Evolutionary conservation across 2,888 invertebrate genomes (phyloP), one percentile per base, ranked within the genome.

Genomic region (Eupithecia pulchellata): DNA sequence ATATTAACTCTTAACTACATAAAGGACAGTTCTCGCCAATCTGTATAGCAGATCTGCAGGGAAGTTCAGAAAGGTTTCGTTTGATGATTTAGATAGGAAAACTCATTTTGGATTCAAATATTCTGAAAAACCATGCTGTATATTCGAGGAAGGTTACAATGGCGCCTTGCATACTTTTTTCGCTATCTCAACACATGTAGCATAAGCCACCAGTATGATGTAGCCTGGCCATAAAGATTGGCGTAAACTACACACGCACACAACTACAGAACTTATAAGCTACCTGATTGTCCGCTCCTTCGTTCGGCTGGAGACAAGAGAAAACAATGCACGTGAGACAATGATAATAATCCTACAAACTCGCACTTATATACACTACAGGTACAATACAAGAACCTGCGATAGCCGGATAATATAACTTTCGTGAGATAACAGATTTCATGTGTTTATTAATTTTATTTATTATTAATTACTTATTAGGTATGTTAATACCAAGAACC

Each of bases 261-360:
- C 65, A 71, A n/a, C 52, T 30, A 57, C 17, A 61, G 39, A 55
- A 71, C 34, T 57, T 39, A 78, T 79, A 71, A 77, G 75, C 83
- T 91, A 94, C 93, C 93, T 94, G 93, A 89, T 92, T 92, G 83
- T 92, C 93, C 80, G 92, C 89, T 90, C 92, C 93, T 90, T 90
- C 89, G 90, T 92, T 91, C 77, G 90, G 91, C 93, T 94, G 90
- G 82, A 86, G 91, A 89, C 87, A 91, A 92, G 84, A 91, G 86
- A 92, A 90, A 91, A 89, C 82, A 85, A 84, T 82, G 77, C 75
- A 77, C 82, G 81, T 83, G 80, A 84, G 78, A 84, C 68, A 52
- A 52, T 52, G 20, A 82, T 68, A 36, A n/a, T n/a, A 13, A 76
- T 75, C 71, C 77, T 78, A 80, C 74, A 71, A 76, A 75, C 76